Base-by-base conservation (phyloP, 2,113 vertebrate species). In the Mesocricetus auratus region DNA sequence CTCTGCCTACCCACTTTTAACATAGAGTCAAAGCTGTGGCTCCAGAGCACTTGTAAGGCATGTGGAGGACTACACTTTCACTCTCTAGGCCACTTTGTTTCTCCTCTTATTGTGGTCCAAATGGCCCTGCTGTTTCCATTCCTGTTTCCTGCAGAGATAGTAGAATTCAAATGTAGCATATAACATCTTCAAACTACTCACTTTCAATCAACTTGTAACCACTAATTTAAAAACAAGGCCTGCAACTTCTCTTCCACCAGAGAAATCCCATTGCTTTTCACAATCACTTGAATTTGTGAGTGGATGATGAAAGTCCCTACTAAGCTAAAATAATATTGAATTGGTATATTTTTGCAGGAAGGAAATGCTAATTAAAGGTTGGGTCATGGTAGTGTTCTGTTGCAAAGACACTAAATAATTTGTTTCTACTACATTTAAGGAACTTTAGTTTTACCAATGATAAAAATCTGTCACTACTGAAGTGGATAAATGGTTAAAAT, bases 401-500 rank as follows among this genome's bases (percentile, higher is more conserved):
- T 69, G 26, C 82, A 47, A 86, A 92, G 58, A 29, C 36, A 89
- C 19, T 53, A 39, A 60, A 66, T 24, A 58, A 21, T 29, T 4
- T 53, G 91, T 74, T 39, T 11, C 50, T 73, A 50, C 15, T 90
- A 42, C 13, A 42, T 69, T 83, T 33, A 90, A 88, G 8, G 10
- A 93, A 90, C 15, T 66, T 87, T 21, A 89, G 47, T 42, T 62
- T 36, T 19, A 83, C n/a, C 4, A 53, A 17, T 42, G 29, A 89
- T 9, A 73, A 29, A 29, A 42, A 8, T 8, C 81, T 82, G 62
- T 69, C 36, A 47, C n/a, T 81, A 58, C 31, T 56, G 66, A 74
- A 68, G 69, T 33, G n/a, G 42, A 11, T 19, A 87, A 90, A 91
- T 77, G 33, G 19, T 89, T 86, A 88, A 86, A 95, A 64, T 86